Base-by-base conservation (phyloP, 2,888 invertebrate species). In the Chloromyia formosa region DNA sequence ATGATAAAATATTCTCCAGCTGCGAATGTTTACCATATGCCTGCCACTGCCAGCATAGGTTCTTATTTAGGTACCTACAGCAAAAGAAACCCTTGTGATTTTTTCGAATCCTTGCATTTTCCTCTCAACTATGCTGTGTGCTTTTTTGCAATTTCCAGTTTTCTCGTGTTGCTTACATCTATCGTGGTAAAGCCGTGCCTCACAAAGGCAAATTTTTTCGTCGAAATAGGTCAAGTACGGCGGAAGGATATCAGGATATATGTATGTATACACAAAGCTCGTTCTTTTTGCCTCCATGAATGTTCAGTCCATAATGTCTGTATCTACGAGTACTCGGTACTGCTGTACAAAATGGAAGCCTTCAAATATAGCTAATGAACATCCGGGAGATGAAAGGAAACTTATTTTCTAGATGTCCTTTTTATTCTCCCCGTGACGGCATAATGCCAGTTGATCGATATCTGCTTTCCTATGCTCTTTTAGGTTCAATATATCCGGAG, bases 221-320 rank as follows among this genome's bases (percentile, higher is more conserved):
- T n/a, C 7, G 16, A 64, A 42, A 42, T 64, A 20, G 62, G 62
- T 64, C 62, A 64, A 64, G 62, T 64, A 18, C 62, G 20, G 42
- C 16, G 27, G 16, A 61, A 10, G 23, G 60, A 61, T 61, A 61
- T 61, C 27, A 35, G 27, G n/a, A 61, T 61, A 27, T 58, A 5
- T 10, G 20, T 18, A 18, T 58, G 4, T 58, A 10, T 58, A 20
- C 20, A 20, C 20, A 20, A 58, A 58, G 22, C 27, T 27, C 60
- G 2, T 22, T 20, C 54, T n/a, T 16, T 16, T 10, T 7, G 16
- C 18, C 10, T 16, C 1, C 56, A 35, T 35, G 27, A 35, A 35
- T 35, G 10, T 18, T 18, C 56, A 22, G 18, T 16, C 18, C 20
- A 56, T 4, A 56, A 18, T 22, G 22, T 16, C 3, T 22, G 49